These are phyloP conservation scores for Anniella stebbinsi DNA, from an alignment of 2,797 vertebrate species.

Conservation along the genomic window DNA sequence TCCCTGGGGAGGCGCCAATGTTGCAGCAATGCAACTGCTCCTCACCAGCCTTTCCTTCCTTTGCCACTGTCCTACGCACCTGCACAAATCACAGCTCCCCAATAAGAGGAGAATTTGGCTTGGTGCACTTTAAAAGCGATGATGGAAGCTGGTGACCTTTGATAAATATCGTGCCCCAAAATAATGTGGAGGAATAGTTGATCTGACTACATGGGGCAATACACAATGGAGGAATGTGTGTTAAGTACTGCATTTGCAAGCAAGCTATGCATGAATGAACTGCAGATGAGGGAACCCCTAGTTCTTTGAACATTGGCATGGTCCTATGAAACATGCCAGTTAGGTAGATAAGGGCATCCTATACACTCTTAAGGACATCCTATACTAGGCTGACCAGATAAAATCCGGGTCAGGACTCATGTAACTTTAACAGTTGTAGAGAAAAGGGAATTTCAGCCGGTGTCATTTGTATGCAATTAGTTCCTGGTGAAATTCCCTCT, in stretches of 20 bases:
- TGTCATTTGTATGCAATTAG: too few species aligned
- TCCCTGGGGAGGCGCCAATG: too few species aligned
- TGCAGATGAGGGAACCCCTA: background rate
- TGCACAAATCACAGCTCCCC: too few species aligned
- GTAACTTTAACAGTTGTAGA: too few species aligned
- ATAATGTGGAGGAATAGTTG: background rate
- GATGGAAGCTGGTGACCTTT: background rate
- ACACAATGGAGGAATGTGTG: background rate
- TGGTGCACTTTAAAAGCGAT: background rate
- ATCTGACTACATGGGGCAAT: background rate
- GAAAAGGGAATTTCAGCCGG: too few species aligned
- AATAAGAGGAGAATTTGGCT: too few species aligned
- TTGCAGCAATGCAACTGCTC: too few species aligned
- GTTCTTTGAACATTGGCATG: background rate
- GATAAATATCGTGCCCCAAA: background rate
- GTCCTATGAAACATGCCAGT: background rate
- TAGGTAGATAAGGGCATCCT: background rate
- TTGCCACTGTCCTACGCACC: too few species aligned
- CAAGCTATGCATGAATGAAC: background rate
- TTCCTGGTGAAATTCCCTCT: too few species aligned
- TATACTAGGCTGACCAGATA: too few species aligned
- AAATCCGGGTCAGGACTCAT: too few species aligned
- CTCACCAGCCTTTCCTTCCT: too few species aligned
- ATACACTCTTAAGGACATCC: background rate
- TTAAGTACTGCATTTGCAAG: background rate